phyloP scores from a whole-genome alignment of 2,797 vertebrate genomes.

The Cuniculus paca region DNA sequence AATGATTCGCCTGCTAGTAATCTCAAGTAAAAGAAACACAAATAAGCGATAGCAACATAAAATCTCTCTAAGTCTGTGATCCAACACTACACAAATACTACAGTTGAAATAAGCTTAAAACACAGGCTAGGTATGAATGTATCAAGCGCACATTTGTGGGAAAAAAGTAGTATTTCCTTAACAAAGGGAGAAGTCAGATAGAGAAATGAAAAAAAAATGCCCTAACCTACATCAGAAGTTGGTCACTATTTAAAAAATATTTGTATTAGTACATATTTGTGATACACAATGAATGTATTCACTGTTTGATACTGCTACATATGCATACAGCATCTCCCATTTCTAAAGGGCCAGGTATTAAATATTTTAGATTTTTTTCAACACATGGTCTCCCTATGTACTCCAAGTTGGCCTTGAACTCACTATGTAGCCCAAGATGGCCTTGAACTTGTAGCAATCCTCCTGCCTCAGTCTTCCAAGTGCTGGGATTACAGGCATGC shows the following conservation, averaged over 20 bases:
- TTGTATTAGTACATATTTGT: neutral
- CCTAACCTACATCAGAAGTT: neutral
- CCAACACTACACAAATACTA: neutral
- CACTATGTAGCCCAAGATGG: neutral
- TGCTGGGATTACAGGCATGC: neutral
- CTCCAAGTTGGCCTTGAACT: neutral
- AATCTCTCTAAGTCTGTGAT: constrained; percentile 30
- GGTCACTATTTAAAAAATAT: neutral
- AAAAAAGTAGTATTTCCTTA: constrained; percentile 61
- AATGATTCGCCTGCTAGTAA: constrained; percentile 37
- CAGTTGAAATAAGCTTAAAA: neutral
- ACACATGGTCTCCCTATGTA: neutral
- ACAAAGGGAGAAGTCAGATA: neutral
- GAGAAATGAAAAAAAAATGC: neutral
- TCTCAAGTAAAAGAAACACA: constrained; percentile 47
- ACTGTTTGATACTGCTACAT: neutral
- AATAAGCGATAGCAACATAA: constrained; percentile 44
- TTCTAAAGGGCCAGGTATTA: neutral
- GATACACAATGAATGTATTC: neutral
- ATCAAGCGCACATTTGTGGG: neutral
- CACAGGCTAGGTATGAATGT: neutral
- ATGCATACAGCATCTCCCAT: neutral
- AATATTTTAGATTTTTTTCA: constrained; percentile 21
- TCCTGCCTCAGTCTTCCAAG: neutral
- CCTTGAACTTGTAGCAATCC: neutral